Evolutionary conservation across 92 coral and sea anemone genomes (phyloP).

Genomic region (Parazoanthus darwini): DNA sequence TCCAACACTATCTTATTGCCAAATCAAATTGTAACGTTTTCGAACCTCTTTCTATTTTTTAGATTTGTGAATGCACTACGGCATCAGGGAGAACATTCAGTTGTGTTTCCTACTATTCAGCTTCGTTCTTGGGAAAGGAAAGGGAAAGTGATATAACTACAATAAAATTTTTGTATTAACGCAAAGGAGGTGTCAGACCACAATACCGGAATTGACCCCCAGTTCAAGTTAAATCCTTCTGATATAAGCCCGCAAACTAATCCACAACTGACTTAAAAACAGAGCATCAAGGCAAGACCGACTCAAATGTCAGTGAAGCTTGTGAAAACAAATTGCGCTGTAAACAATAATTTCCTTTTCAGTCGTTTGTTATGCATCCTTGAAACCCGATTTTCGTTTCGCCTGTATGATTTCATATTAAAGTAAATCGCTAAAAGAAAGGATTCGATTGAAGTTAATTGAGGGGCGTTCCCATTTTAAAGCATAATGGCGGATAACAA

Average conservation of each 20-base stretch:
- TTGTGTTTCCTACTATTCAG: not conserved
- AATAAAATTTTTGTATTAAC: not conserved
- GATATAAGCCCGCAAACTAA: not conserved
- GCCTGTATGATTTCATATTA: not conserved
- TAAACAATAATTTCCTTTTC: not conserved
- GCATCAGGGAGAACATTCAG: not conserved
- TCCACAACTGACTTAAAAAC: not conserved
- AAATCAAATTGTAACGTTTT: too few species aligned
- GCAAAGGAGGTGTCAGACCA: not conserved
- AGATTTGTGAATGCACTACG: not conserved
- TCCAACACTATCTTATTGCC: not conserved
- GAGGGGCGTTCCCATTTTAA: not conserved
- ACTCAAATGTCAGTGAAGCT: not conserved
- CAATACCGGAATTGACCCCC: slow-evolving; percentile 12
- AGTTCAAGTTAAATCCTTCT: slow-evolving; percentile 10
- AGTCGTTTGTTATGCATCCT: not conserved
- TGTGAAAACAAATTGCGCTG: not conserved
- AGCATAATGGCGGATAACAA: not conserved
- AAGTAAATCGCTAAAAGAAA: not conserved
- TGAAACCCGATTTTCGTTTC: not conserved
- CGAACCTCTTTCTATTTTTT: not conserved
- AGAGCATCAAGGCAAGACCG: not conserved
- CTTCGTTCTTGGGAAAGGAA: not conserved
- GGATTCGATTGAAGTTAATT: too few species aligned
- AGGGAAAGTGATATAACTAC: not conserved